A percentile compares a stretch with the other conserved stretches of the same genome.
phyloP scores from a whole-genome alignment of 2,888 invertebrate species.

The Cephalotes varians region DNA sequence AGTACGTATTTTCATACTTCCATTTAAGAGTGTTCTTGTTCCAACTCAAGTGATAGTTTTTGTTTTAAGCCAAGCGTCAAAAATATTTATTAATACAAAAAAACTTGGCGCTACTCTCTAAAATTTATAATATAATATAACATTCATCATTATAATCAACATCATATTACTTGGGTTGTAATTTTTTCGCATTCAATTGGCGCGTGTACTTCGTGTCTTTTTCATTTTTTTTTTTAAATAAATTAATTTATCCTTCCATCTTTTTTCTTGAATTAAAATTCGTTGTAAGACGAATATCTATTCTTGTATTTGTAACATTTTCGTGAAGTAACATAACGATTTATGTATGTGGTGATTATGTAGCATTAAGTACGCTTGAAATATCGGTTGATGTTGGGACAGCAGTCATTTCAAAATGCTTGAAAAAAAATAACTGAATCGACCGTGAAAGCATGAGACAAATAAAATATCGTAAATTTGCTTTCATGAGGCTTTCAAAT shows the following conservation, averaged over 20 bases:
- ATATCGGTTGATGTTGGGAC: not conserved
- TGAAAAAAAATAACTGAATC: conserved; percentile 12
- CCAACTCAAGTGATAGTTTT: not conserved
- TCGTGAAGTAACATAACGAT: not conserved
- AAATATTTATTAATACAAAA: no score
- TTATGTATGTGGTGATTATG: not conserved
- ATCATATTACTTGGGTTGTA: not conserved
- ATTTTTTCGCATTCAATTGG: not conserved
- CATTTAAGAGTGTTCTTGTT: not conserved
- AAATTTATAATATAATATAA: not conserved
- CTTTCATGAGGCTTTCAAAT: conserved; percentile 24
- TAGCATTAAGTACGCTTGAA: not conserved
- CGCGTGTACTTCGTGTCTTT: not conserved
- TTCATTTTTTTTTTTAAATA: not conserved
- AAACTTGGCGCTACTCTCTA: no score
- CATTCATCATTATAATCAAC: no score
- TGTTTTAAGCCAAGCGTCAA: no score
- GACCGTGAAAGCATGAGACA: conserved; percentile 12
- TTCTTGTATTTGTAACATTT: not conserved
- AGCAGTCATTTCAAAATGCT: not conserved
- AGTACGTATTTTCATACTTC: not conserved
- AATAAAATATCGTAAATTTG: conserved; percentile 55
- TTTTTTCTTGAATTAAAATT: not conserved
- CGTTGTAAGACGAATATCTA: not conserved
- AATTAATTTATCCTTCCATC: not conserved